Base-by-base conservation (phyloP, 2,888 invertebrate species). In the Euplagia quadripunctaria region DNA sequence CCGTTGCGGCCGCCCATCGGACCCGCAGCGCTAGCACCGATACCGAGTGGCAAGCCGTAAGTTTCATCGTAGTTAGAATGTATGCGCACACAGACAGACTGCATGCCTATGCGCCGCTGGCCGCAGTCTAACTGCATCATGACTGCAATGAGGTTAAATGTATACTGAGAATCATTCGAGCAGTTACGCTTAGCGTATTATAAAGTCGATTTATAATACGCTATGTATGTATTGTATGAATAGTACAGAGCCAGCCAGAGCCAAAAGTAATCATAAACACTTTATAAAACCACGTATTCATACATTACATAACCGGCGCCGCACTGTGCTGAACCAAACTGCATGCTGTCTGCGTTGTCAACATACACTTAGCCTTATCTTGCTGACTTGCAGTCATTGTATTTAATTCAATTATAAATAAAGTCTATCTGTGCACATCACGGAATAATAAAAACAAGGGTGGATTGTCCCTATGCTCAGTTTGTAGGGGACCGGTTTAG, bases 11-110 rank as follows among this genome's bases (percentile, higher is more conserved):
- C 96, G 66, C 96, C 96, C 6, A 92, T 96, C n/a, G 96, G 96
- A 67, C 95, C 96, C 17, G 93, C 95, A n/a, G 96, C 97, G 73
- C 93, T 97, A 63, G 97, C 97, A 77, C 96, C 96, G n/a, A 97
- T 98, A 82, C 97, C 98, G 77, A 98, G 98, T 79, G 98, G 98
- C 88, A 98, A 98, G 96, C 98, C 98, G 98, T 98, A 96, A 98
- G 98, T 97, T 85, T 79, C 76, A 63, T 52, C 12, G 31, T 68
- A 52, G 55, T 70, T 73, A 58, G 17, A 7, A 61, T 49, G 12
- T 52, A 12, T 20, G 52, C 31, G n/a, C 31, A 65, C n/a, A 55
- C 42, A 55, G 68, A 68, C 11, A 67, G 52, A 68, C n/a, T 68
- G n/a, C 67, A 68, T 52, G 58, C 0, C 58, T 12, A 6, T 4